These are phyloP conservation scores for Actenoides hombroni DNA, from an alignment of 2,113 vertebrate species.

Conservation along the genomic window DNA sequence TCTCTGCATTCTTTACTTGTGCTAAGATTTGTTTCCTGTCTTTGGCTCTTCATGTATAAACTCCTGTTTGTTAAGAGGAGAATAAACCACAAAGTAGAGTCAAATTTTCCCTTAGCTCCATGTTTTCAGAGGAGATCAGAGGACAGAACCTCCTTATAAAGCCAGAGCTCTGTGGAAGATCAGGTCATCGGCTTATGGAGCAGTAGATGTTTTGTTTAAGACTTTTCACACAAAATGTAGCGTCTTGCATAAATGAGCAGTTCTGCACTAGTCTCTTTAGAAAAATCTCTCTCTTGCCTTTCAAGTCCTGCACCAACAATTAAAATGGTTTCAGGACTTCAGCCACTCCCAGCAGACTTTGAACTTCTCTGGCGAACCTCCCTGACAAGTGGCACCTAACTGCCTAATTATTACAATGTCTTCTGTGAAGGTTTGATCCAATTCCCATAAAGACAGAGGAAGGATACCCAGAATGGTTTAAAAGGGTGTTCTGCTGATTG, in stretches of 20 bases:
- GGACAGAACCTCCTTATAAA: background rate
- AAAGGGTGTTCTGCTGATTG: background rate
- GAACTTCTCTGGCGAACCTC: background rate
- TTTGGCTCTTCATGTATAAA: background rate
- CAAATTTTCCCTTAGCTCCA: background rate
- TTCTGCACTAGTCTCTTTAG: background rate
- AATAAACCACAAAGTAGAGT: background rate
- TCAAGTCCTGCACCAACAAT: background rate
- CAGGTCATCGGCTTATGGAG: background rate
- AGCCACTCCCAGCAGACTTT: background rate
- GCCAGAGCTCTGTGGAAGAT: background rate
- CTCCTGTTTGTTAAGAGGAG: background rate
- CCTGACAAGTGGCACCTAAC: background rate
- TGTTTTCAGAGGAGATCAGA: background rate
- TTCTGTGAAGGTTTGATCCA: background rate
- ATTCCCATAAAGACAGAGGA: background rate
- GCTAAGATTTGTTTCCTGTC: background rate
- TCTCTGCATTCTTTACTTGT: background rate
- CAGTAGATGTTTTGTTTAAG: background rate
- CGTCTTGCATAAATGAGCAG: background rate
- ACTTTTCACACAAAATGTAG: background rate
- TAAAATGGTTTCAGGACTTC: background rate
- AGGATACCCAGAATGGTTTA: background rate
- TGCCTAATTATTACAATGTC: background rate
- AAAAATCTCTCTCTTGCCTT: background rate